Base-by-base conservation (phyloP, 2,113 vertebrate species). In the Saimiri boliviensis region DNA sequence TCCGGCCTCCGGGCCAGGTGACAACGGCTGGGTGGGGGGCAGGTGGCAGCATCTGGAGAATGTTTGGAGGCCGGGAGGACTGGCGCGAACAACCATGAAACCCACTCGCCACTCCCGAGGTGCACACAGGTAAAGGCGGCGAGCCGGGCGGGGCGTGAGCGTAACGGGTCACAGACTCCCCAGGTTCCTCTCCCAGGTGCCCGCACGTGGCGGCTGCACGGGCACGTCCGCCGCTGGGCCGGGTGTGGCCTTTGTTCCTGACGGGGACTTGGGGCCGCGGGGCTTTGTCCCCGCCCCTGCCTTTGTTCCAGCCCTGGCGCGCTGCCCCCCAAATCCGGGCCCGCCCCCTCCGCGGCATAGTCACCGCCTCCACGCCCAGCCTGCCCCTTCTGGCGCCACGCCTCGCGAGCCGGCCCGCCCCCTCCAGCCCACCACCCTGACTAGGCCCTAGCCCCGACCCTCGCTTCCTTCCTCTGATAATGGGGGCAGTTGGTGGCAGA, bases 281-380 rank as follows among this genome's bases (percentile, higher is more conserved):
- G 66, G 60, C 81, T 95, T 93, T 85, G 97, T 97, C 83, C 94
- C 77, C 8, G 77, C 58, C 77, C 54, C 35, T 7, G 93, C 85
- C 96, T 97, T 98, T 98, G 97, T 98, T 97, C 77, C 81, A 40
- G 40, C 17, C 47, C 12, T 0, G 27, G 40, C 56, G 17, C n/a
- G 68, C 88, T 10, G 74, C 66, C 93, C 80, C 71, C 79, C 21
- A 81, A 85, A 37, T 42, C 71, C 49, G 10, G 14, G 37, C 68
- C 30, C 95, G 32, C 68, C 73, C 71, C 47, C 3, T 20, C 49
- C 0, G 37, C 42, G 7, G 70, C 13, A 20, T 21, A 6, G 40
- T 47, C 52, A 20, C 49, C 30, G 3, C 35, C 45, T 3, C 6
- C 37, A 14, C 14, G 45, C 37, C 77, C 49, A 5, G 49, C 68